These are phyloP conservation scores for Thumatha senex DNA, from an alignment of 2,888 invertebrate genomes.

Conservation along the genomic window DNA sequence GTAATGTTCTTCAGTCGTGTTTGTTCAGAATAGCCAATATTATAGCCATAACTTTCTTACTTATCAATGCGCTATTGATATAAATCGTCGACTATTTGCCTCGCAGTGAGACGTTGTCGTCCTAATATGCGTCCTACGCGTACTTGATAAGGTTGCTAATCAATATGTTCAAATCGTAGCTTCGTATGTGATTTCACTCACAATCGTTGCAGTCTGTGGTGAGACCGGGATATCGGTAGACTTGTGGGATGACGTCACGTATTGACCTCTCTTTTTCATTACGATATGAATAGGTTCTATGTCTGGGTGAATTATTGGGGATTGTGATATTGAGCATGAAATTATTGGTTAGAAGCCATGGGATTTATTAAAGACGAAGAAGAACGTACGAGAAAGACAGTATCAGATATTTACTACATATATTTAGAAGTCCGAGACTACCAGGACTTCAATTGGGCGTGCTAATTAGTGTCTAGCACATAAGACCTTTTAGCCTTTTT, in stretches of 20 bases:
- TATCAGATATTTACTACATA: no score
- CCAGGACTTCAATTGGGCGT: no score
- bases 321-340: no score
- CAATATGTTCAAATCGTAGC: not conserved
- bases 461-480: no score
- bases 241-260: slow-evolving; percentile 1
- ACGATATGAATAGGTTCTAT: not conserved
- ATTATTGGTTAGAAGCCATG: no score
- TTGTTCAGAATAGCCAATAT: not conserved
- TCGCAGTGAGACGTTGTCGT: slow-evolving; percentile 13
- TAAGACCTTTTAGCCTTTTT: no score
- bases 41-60: not conserved
- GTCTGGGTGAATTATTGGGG: not conserved
- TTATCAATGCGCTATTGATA: slow-evolving; percentile 26
- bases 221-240: not conserved
- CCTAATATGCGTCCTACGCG: slow-evolving; percentile 3
- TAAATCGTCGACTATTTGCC: slow-evolving; percentile 19
- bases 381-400: no score
- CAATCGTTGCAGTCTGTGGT: slow-evolving; percentile 1
- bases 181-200: slow-evolving; percentile 1
- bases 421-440: no score
- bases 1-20: not conserved
- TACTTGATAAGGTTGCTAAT: slow-evolving; percentile 12
- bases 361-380: no score
- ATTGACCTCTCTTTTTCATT: not conserved